Evolutionary conservation across 1,140 invertebrate genomes (phyloP), one percentile per base, ranked within the genome.

Genomic region (Coenobita brevimanus): DNA sequence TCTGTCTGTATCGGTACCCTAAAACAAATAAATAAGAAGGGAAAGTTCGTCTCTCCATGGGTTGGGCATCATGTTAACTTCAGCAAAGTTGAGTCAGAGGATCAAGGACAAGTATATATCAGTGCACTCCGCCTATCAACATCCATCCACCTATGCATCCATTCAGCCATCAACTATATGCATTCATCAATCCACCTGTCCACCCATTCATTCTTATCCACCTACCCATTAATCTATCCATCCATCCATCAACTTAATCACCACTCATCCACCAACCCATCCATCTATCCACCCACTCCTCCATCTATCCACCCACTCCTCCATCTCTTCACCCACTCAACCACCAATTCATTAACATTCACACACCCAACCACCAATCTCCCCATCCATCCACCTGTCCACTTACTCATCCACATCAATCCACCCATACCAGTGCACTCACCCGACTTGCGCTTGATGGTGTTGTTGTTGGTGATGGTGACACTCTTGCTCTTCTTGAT

Each of bases 401-500:
- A 57, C 54, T 13, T n/a, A 57, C 10, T 57, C 54, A 57, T 57
- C n/a, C 54, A 57, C 54, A 13, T n/a, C 54, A 10, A 13, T n/a
- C 13, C 54, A 57, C 54, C n/a, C 54, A 57, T n/a, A 57, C 13
- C 54, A 57, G 50, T 54, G 54, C 27, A 81, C 79, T 21, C 80
- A 90, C 88, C 88, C 30, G 89, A 89, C 60, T 90, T 90, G 24
- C 88, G 50, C 62, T 89, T 82, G 71, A 89, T 87, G 76, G 36
- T 87, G 78, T 90, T 90, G 46, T 89, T 89, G 64, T 89, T 89
- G 54, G 82, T 89, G 69, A 90, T 81, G 27, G 88, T 89, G 67
- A 89, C 83, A 38, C 89, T 86, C 87, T 81, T 82, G 69, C 85
- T 88, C 80, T 90, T 90, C 81, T 90, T 90, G n/a, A 90, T 76